These are phyloP conservation scores for Ornithorhynchus anatinus DNA, from an alignment of 2,113 vertebrate genomes.

Conservation along the genomic window DNA sequence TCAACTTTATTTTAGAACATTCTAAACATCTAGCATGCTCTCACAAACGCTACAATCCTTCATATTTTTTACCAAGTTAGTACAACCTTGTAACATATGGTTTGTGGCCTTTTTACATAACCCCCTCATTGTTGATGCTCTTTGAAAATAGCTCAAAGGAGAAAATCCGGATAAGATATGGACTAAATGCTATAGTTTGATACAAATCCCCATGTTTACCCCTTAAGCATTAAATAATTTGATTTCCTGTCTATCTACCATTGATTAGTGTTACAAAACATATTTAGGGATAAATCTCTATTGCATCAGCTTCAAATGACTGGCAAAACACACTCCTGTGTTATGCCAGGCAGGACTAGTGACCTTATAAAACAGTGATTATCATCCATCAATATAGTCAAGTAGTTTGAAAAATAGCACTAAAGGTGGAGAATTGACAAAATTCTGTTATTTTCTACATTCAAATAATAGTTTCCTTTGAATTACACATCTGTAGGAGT, in stretches of 20 bases:
- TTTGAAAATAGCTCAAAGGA: constrained; percentile 58
- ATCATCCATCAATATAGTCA: not conserved
- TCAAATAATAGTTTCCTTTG: not conserved
- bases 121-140: constrained; percentile 52
- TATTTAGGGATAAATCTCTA: constrained; percentile 39
- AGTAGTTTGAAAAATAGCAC: not conserved
- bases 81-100: constrained; percentile 53
- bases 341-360: not conserved
- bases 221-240: constrained; percentile 60
- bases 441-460: not conserved
- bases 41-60: constrained; percentile 9
- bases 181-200: constrained; percentile 43
- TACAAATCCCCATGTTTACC: constrained; percentile 69
- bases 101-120: constrained; percentile 58
- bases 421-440: not conserved
- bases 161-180: constrained; percentile 56
- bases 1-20: constrained; percentile 9
- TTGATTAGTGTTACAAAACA: constrained; percentile 55
- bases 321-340: constrained; percentile 10
- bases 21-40: not conserved
- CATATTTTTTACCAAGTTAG: constrained; percentile 32
- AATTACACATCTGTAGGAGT: not conserved
- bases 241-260: constrained; percentile 60
- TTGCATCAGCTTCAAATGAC: constrained; percentile 17
- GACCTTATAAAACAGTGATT: not conserved